Base-by-base conservation (phyloP, 2,113 vertebrate species). In the Probosciger aterrimus region DNA sequence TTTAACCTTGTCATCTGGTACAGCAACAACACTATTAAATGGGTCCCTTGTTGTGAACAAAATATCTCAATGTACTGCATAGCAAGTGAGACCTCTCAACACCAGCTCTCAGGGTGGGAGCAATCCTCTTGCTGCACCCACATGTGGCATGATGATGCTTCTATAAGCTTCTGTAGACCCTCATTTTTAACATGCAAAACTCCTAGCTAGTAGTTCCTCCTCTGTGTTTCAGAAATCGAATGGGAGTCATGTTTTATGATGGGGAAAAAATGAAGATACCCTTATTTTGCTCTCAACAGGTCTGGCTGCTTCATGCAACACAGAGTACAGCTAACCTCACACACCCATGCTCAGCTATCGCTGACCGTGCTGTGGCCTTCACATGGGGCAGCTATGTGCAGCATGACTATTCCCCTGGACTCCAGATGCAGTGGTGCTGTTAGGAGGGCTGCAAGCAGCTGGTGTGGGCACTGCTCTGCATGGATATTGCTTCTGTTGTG, bases 311-410 rank as follows among this genome's bases (percentile, higher is more conserved):
- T 33, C 28, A 8, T 7, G 43, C 11, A 43, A 4, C 10, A 13
- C 20, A 46, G 23, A 3, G 31, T 16, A 4, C 39, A 52, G n/a
- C 37, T 31, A 43, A 11, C 7, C 12, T 2, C 8, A 10, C 25
- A 1, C 27, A 12, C 1, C 0, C 19, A 8, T 5, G 0, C 12
- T 18, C 44, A 10, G 17, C 63, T 44, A 3, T 27, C 2, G 1
- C 44, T 43, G 44, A 6, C 22, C 10, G 3, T 6, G 23, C 33
- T 35, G n/a, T 44, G 43, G 20, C 2, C 37, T 57, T 35, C 13
- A 5, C 6, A 3, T 6, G 28, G 33, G 18, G 41, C 62, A 63
- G 30, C 11, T 37, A 31, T n/a, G 25, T 10, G 64, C 35, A 60
- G 35, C 11, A 2, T 4, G 37, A 8, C 52, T 2, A 0, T 23